phyloP scores from a whole-genome alignment of 2,888 invertebrate genomes.

The Plemyria rubiginata region DNA sequence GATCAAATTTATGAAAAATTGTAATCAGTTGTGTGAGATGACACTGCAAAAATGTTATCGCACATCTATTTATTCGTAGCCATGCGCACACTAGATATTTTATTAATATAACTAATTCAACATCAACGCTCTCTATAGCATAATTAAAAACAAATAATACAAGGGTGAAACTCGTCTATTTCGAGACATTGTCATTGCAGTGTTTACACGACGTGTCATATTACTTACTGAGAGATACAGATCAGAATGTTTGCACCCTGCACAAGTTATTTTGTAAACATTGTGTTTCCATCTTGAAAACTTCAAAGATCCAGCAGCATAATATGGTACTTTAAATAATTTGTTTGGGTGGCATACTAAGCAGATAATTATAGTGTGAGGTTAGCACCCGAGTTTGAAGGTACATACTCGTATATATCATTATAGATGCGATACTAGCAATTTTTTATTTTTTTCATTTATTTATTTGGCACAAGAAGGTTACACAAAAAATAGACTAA shows the following conservation, averaged over 20 bases:
- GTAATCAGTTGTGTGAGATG: too few relatives aligned
- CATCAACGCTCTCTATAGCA: constrained; percentile 7
- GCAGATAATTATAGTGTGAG: background rate
- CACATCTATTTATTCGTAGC: too few relatives aligned
- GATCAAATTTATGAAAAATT: too few relatives aligned
- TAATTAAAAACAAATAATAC: constrained; percentile 7
- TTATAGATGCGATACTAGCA: too few relatives aligned
- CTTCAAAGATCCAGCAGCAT: background rate
- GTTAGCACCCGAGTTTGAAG: too few relatives aligned
- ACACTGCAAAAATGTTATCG: too few relatives aligned
- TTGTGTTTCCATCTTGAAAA: background rate
- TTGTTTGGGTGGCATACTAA: background rate
- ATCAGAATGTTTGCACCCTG: constrained; percentile 13
- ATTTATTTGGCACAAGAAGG: too few relatives aligned
- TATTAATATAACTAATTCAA: background rate
- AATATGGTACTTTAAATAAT: background rate
- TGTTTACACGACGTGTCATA: constrained; percentile 5
- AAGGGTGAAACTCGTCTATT: constrained; percentile 21
- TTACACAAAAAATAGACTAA: too few relatives aligned
- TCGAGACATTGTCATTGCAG: constrained; percentile 4
- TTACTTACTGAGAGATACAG: constrained; percentile 5
- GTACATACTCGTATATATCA: too few relatives aligned
- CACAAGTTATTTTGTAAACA: constrained; percentile 7
- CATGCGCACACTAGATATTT: background rate
- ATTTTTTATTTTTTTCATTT: too few relatives aligned